Base-by-base conservation (phyloP, 2,888 invertebrate species). In the Synanthedon vespiformis region DNA sequence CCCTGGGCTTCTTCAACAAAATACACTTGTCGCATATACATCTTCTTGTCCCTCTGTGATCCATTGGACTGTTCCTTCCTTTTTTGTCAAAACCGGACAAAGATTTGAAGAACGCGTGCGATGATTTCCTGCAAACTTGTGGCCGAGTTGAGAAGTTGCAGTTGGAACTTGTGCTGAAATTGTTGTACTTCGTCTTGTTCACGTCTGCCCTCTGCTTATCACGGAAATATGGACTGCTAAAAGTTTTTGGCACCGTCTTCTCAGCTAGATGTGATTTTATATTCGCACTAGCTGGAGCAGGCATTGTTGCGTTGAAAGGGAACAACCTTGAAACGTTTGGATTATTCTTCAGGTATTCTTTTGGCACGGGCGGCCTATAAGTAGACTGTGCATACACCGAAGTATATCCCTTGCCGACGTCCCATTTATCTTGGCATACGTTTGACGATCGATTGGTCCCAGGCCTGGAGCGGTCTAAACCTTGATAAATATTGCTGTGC, bases 1-100 rank as follows among this genome's bases (percentile, higher is more conserved):
- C 40, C 50, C 59, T 59, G 1, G 48, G 48, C 11, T 16, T 48
- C 12, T 48, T 22, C 22, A 48, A 48, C 12, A 11, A 22, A 8
- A 22, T 14, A 22, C 48, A 48, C 18, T 12, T 22, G 16, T 16
- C 18, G 4, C 48, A 18, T 11, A 22, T 18, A 12, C 48, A 16
- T 3, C 18, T 48, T 16, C 16, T 48, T 3, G 12, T 2, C 22
- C 48, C 18, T 11, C 22, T 8, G 11, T 18, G 12, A 12, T 18
- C 16, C 2, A 48, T 48, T 16, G 48, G 22, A 14, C 48, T 18
- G 12, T 5, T 48, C 16, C 6, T 13, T 10, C 14, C 22, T 12
- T 12, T 48, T 5, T 14, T 48, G 16, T 48, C 48, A 22, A 10
- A 48, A 12, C 18, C 48, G 2, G 48, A 48, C 12, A 22, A 16